Evolutionary conservation across 1,140 invertebrate species (phyloP).

Genomic region (Drosophila nannoptera): DNA sequence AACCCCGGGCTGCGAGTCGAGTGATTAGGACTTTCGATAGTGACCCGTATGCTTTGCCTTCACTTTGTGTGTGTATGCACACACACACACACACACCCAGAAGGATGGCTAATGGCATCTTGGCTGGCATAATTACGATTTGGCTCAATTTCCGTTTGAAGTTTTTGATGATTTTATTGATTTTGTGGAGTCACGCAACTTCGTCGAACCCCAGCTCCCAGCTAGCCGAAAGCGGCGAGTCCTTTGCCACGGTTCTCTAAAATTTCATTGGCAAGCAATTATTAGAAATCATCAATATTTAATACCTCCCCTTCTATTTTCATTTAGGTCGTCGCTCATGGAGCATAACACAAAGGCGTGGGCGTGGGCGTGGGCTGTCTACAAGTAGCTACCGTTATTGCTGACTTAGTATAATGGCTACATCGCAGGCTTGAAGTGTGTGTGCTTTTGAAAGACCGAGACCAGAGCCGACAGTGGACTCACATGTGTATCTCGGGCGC

Average conservation of each 20-base stretch:
- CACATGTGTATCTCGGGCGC: constrained; percentile 47
- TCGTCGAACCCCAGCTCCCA: constrained; percentile 35
- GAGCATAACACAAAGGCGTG: constrained; percentile 1
- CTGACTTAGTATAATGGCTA: constrained; percentile 58
- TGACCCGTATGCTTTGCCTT: constrained; percentile 5
- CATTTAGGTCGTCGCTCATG: constrained; percentile 61
- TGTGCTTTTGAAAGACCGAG: constrained; percentile 43
- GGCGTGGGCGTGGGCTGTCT: neutral
- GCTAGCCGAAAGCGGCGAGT: neutral
- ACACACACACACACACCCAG: neutral
- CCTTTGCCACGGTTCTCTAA: constrained; percentile 7
- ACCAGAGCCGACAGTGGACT: constrained; percentile 41
- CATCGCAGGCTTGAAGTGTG: constrained; percentile 68
- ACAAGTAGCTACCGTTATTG: constrained; percentile 32
- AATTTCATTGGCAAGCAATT: constrained; percentile 34
- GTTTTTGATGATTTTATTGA: constrained; percentile 69
- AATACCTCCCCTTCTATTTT: constrained; percentile 47
- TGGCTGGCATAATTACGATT: constrained; percentile 78
- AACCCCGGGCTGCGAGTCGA: neutral
- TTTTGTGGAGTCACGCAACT: constrained; percentile 74
- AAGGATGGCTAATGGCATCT: constrained; percentile 52
- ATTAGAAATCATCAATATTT: constrained; percentile 49
- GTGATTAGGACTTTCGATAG: constrained; percentile 20
- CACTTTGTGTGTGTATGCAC: constrained; percentile 10
- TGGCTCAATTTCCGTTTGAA: constrained; percentile 67